Base-by-base conservation (phyloP, 2,797 vertebrate species). In the Tamandua tetradactyla region DNA sequence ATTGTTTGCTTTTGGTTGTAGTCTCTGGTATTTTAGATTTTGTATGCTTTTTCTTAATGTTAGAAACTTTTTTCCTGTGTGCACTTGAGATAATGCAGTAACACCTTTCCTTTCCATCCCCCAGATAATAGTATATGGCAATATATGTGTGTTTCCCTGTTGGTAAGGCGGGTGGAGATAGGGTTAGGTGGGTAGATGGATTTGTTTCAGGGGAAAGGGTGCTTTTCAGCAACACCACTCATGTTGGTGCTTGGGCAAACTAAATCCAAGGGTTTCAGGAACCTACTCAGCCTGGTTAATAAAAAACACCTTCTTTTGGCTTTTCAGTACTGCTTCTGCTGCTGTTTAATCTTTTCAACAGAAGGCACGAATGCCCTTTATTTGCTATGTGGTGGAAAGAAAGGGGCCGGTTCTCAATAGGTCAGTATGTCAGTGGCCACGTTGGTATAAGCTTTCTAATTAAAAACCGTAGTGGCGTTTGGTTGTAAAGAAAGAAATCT, bases 341-440 rank as follows among this genome's bases (percentile, higher is more conserved):
- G 23, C 84, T 59, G n/a, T 61, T 27, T 22, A 55, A 55, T 55
- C 27, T 68, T 80, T 80, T 66, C 15, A 93, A 94, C 95, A 95
- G 72, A 97, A 95, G 97, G 94, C 76, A 84, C 64, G 94, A 97
- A 84, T 94, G 96, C 92, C 91, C 97, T 89, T 80, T 30, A 91
- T 94, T 75, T 86, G 66, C 79, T 93, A 84, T 95, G 89, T 95
- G 94, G 75, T 96, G 59, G 79, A 91, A n/a, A n/a, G n/a, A n/a
- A 71, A 93, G 93, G 49, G 59, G 95, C 59, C 72, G 84, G 62
- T 87, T 92, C 66, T 0, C 0, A 82, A 68, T 49, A 2, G n/a
- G 61, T 94, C 49, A 79, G 90, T 89, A 62, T 75, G 88, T 95
- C 96, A 89, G 27, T 81, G 91, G 85, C 82, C 69, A n/a, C 0